These are phyloP conservation scores for Chloroceryle amazona DNA, from an alignment of 2,797 vertebrate genomes.

Conservation along the genomic window DNA sequence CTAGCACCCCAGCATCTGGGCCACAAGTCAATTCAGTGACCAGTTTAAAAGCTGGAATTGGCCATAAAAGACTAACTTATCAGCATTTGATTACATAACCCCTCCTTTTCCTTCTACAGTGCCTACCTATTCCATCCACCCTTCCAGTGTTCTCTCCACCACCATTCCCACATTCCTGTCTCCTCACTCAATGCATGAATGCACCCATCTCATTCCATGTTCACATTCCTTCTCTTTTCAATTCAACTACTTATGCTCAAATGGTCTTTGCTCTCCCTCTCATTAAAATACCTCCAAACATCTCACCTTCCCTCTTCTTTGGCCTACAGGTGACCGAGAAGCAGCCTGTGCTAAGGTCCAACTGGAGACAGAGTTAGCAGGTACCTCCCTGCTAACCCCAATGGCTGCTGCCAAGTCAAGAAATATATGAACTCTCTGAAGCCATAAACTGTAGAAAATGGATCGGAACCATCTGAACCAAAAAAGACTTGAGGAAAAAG, in stretches of 20 bases:
- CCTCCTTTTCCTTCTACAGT: not conserved
- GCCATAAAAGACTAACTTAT: not conserved
- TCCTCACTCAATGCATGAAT: not conserved
- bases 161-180: not conserved
- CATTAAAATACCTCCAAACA: not conserved
- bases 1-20: not conserved
- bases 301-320: not conserved
- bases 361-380: rapidly evolving
- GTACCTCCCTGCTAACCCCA: not conserved
- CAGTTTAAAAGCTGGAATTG: not conserved
- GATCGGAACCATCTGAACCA: not conserved
- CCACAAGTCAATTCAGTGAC: not conserved
- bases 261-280: not conserved
- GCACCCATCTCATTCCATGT: not conserved
- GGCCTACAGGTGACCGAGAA: not conserved
- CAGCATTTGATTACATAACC: not conserved
- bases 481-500: not conserved
- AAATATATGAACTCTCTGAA: not conserved
- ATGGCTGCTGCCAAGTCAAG: not conserved
- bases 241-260: not conserved
- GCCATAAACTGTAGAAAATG: not conserved
- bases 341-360: not conserved
- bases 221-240: not conserved
- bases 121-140: not conserved
- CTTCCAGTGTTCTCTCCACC: not conserved